These are phyloP conservation scores for Oscheius onirici DNA, from an alignment of 2,888 invertebrate species.

Conservation along the genomic window DNA sequence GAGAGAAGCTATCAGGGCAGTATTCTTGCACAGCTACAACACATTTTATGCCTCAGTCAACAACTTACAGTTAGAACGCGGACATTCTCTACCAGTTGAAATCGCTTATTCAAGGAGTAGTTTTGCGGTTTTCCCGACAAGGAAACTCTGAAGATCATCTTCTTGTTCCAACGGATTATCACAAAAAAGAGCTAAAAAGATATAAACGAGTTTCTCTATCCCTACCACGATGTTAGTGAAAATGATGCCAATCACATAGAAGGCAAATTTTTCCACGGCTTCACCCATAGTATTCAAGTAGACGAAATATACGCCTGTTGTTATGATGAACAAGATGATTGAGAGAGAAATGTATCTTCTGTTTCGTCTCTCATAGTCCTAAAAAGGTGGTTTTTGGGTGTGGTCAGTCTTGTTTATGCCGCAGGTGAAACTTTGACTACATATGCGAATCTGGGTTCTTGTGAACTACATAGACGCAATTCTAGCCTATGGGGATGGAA, in stretches of 20 bases:
- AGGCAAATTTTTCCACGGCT: slow-evolving; percentile 5
- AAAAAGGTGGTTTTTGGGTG: background rate
- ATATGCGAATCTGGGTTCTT: too few species aligned
- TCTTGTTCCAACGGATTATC: slow-evolving; percentile 12
- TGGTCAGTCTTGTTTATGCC: too few species aligned
- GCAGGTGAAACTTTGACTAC: too few species aligned
- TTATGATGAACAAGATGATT: background rate
- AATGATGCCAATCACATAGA: slow-evolving; percentile 5
- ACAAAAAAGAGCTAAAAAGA: slow-evolving; percentile 14
- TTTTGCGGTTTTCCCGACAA: slow-evolving; percentile 20
- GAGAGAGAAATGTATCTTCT: background rate
- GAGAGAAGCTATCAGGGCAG: background rate
- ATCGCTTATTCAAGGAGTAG: slow-evolving; percentile 22
- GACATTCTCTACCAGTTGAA: slow-evolving; percentile 15
- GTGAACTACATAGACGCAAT: too few species aligned
- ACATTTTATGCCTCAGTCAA: background rate
- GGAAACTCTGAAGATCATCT: slow-evolving; percentile 18
- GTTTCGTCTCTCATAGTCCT: slow-evolving; percentile 15
- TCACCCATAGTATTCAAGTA: background rate
- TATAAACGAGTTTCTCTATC: background rate
- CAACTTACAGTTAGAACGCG: slow-evolving; percentile 4
- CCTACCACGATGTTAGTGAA: slow-evolving; percentile 2
- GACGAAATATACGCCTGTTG: slow-evolving; percentile 4
- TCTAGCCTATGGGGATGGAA: too few species aligned
- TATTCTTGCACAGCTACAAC: slow-evolving; percentile 19